Percentiles rank a stretch among this genome's conserved stretches.
Evolutionary conservation across 2,797 vertebrate genomes (phyloP).

Genomic region (Furcifer pardalis): DNA sequence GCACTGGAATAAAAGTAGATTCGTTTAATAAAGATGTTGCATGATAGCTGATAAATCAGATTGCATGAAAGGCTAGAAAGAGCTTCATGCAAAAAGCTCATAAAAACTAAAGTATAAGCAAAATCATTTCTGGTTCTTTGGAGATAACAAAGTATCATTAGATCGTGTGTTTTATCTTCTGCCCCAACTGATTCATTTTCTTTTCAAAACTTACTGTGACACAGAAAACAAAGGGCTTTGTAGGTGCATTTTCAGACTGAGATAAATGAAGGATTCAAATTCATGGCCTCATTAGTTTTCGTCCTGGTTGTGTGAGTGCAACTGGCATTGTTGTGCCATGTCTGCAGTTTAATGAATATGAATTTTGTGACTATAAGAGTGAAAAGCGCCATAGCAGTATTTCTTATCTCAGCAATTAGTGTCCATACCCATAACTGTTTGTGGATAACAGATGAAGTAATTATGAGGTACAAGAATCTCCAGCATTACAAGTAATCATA

Average conservation of each 20-base stretch:
- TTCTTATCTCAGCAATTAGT: background rate
- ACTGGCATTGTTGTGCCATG: background rate
- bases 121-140: background rate
- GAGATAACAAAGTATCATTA: background rate
- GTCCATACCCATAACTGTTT: background rate
- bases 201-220: background rate
- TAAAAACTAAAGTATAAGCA: background rate
- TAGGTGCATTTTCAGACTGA: background rate
- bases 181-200: background rate
- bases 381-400: background rate
- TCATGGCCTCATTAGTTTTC: background rate
- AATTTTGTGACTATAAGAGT: conserved; percentile 2
- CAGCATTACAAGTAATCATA: background rate
- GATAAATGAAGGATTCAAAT: background rate
- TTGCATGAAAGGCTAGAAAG: background rate
- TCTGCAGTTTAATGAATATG: background rate
- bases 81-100: background rate
- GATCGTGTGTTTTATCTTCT: too few relatives aligned
- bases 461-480: background rate
- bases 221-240: background rate
- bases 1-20: background rate
- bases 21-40: conserved; percentile 14
- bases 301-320: background rate
- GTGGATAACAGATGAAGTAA: background rate
- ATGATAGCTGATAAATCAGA: background rate